Evolutionary conservation across 2,113 vertebrate species (phyloP), one percentile per base, ranked within the genome.

Genomic region (Notarius lentiginosus): DNA sequence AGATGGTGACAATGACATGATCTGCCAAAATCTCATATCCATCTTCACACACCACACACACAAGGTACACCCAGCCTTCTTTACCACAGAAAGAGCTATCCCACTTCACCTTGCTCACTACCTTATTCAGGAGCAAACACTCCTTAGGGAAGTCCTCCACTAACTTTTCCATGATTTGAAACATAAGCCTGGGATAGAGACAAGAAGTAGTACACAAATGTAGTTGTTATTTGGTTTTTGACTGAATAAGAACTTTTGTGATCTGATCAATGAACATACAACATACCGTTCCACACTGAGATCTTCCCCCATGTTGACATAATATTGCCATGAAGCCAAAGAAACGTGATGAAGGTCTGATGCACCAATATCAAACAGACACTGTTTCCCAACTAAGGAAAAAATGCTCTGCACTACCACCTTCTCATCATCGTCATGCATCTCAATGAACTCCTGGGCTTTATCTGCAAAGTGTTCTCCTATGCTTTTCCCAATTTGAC

Each of bases 1-100:
- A 92, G 49, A 92, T 60, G 12, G 90, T 92, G 51, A 92, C 65
- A 24, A 92, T 84, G 30, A 92, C 89, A 86, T 92, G 92, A 87
- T 92, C 91, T 18, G 89, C 90, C 10, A 91, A 60, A 86, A 91
- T 87, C 75, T 90, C 86, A 18, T 88, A 87, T 61, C 87, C 89
- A 81, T 90, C 88, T 76, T 86, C 85, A 81, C 87, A 91, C 61
- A 89, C n/a, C 84, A 92, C 49, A 34, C 90, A 77, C 14, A 92
- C 87, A 58, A 91, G 91, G 68, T 90, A 89, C 24, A 55, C 10
- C 30, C 7, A 41, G 9, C 15, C 70, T 15, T 87, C 83, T 15
- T 61, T 55, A 60, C 24, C 87, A 81, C 76, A 22, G 63, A 91
- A 92, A 47, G 79, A 47, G 7, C 89, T 85, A 18, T 92, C 88